These are phyloP conservation scores for Dichetophora obliterata DNA, from an alignment of 2,888 invertebrate species.

Conservation along the genomic window DNA sequence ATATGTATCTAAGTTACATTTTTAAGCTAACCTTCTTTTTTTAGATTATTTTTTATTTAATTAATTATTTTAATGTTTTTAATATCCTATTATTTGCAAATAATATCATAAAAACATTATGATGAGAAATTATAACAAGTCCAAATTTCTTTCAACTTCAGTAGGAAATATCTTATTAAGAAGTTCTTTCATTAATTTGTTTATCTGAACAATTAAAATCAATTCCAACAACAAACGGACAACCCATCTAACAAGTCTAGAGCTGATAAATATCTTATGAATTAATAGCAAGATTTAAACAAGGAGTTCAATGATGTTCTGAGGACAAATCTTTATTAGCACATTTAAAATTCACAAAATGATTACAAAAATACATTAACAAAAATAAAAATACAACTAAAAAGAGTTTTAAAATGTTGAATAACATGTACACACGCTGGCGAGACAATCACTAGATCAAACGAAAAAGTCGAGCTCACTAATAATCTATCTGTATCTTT, in stretches of 20 bases:
- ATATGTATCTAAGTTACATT: too few species aligned
- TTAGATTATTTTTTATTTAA: too few species aligned
- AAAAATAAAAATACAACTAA: background rate
- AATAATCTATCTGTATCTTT: too few species aligned
- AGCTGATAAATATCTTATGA: conserved; percentile 9
- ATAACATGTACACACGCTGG: conserved; percentile 6
- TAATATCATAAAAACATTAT: too few species aligned
- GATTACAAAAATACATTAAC: too few species aligned
- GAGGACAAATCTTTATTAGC: background rate
- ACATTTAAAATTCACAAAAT: background rate
- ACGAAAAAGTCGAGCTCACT: too few species aligned
- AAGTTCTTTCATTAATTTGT: background rate
- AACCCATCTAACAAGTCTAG: conserved; percentile 6
- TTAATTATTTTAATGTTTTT: too few species aligned
- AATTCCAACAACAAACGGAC: conserved; percentile 16
- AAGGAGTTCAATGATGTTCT: background rate
- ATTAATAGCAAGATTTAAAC: background rate
- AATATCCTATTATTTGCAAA: too few species aligned
- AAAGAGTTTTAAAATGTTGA: background rate
- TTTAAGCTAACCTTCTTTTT: too few species aligned
- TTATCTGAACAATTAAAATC: conserved; percentile 32
- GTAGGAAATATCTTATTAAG: background rate
- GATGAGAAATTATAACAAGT: too few species aligned
- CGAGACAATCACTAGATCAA: background rate
- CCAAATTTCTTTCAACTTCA: too few species aligned